Conservation (phyloP, 2,797 vertebrate genomes). For the Gobionotothen gibberifrons region DNA sequence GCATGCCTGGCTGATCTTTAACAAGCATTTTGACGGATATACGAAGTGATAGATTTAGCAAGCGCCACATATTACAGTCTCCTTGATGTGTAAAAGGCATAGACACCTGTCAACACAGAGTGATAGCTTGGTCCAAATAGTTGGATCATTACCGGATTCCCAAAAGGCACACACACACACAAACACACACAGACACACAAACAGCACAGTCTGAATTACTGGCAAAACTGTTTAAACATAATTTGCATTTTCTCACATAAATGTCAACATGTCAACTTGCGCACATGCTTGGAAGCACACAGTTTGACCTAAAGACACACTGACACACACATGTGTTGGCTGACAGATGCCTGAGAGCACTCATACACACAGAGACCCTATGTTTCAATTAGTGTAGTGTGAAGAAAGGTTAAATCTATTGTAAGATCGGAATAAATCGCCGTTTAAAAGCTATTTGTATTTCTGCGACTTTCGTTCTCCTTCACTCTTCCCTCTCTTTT, state of each 20-base stretch:
- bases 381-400: neutral
- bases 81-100: neutral
- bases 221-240: neutral
- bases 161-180: neutral
- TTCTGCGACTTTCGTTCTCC: constrained; percentile 12
- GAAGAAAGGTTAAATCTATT: constrained; percentile 32
- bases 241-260: neutral
- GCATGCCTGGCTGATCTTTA: too few species aligned
- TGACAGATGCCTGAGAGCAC: neutral
- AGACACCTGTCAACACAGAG: constrained; percentile 5
- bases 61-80: neutral
- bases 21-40: constrained; percentile 1
- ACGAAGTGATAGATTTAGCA: neutral
- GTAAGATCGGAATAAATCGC: constrained; percentile 7
- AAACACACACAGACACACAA: neutral
- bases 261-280: neutral
- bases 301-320: neutral
- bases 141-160: neutral
- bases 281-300: neutral
- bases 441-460: constrained; percentile 16
- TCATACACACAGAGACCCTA: neutral
- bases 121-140: neutral
- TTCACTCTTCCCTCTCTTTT: neutral
- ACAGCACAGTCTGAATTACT: neutral
- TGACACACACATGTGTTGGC: neutral